A percentile compares a stretch with the other conserved stretches of the same genome.
These are phyloP conservation scores for Eleginops maclovinus DNA, from an alignment of 2,113 vertebrate genomes.

Conservation along the genomic window DNA sequence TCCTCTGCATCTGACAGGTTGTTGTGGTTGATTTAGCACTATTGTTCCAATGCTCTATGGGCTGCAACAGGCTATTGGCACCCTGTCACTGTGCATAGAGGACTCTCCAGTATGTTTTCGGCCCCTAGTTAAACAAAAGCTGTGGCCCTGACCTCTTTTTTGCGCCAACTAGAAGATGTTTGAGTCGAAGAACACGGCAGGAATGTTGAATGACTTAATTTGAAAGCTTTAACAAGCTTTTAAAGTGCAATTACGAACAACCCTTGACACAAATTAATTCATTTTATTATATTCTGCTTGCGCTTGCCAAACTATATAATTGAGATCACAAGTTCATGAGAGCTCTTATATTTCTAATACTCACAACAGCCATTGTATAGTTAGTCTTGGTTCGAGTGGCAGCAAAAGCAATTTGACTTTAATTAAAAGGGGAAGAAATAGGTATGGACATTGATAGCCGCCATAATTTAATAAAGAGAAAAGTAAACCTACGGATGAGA, in stretches of 20 bases:
- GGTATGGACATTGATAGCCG: neutral
- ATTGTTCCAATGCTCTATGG: neutral
- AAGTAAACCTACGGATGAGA: neutral
- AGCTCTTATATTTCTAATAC: neutral
- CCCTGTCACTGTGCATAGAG: neutral
- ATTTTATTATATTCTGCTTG: neutral
- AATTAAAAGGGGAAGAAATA: neutral
- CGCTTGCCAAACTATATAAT: neutral
- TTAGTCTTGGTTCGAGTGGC: neutral
- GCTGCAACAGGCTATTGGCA: neutral
- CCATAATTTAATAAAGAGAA: neutral
- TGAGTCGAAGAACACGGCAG: neutral
- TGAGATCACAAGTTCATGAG: neutral
- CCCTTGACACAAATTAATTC: neutral
- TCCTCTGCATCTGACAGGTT: neutral
- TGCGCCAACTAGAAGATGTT: neutral
- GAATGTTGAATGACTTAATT: neutral
- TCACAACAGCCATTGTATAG: neutral
- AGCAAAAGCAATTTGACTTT: neutral
- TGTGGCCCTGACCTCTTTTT: constrained; percentile 11
- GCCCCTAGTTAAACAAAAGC: neutral
- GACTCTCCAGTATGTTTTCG: neutral
- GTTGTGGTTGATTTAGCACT: constrained; percentile 19
- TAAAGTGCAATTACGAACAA: neutral
- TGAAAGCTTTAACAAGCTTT: neutral